phyloP scores from a whole-genome alignment of 2,888 invertebrate genomes.

The Reticulitermes lucifugus region DNA sequence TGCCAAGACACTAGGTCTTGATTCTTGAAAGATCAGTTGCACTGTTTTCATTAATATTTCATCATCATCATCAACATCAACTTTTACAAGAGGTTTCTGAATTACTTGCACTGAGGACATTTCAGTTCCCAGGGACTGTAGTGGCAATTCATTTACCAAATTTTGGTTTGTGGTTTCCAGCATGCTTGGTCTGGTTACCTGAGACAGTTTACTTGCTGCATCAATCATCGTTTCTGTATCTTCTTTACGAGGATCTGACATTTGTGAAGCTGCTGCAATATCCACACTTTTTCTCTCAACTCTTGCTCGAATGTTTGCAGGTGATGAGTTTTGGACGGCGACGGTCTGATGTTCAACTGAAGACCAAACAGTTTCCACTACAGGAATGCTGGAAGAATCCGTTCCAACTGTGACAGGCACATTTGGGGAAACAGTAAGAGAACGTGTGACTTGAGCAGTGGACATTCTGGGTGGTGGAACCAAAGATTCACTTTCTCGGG shows the following conservation, averaged over 20 bases:
- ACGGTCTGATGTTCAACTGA: not conserved
- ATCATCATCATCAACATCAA: slow-evolving; percentile 40
- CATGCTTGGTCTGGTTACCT: slow-evolving; percentile 44
- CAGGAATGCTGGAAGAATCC: not conserved
- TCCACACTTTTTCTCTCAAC: not conserved
- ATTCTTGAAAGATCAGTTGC: slow-evolving; percentile 43
- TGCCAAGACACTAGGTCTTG: slow-evolving; percentile 47
- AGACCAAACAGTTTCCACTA: not conserved
- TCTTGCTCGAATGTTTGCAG: not conserved
- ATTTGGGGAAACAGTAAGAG: not conserved
- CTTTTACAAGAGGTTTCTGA: slow-evolving; percentile 27
- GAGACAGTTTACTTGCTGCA: not conserved
- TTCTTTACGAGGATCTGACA: not conserved
- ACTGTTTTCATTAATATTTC: slow-evolving; percentile 42
- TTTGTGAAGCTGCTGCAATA: not conserved
- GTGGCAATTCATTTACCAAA: not conserved
- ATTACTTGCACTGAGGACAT: not conserved
- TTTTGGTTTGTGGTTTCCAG: slow-evolving; percentile 26
- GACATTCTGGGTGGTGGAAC: slow-evolving; percentile 42
- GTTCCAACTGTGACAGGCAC: not conserved
- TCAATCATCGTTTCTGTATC: not conserved
- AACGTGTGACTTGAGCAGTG: not conserved
- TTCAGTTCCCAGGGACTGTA: not conserved
- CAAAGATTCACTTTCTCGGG: not conserved
- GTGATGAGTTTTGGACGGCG: too few relatives aligned